These are phyloP conservation scores for Sebastes itinus DNA, from an alignment of 2,797 vertebrate genomes.

Conservation along the genomic window DNA sequence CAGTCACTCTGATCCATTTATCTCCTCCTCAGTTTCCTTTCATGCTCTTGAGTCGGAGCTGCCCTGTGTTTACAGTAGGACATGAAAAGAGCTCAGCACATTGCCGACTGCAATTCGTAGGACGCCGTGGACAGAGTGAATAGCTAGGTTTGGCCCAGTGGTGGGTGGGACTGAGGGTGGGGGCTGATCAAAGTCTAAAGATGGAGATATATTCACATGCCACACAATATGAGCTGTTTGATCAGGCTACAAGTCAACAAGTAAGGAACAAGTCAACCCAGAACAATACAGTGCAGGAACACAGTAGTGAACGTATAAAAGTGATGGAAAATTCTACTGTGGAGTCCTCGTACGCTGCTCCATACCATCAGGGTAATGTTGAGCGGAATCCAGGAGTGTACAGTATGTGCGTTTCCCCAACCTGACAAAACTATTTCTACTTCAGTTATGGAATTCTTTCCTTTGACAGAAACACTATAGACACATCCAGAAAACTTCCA, in stretches of 20 bases:
- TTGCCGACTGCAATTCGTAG: conserved; percentile 24
- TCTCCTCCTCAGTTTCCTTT: neutral
- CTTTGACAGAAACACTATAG: conserved; percentile 12
- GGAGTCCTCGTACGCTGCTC: neutral
- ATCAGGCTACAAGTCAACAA: conserved; percentile 56
- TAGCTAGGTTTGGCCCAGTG: conserved; percentile 24
- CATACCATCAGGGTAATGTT: neutral
- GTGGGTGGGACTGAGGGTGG: conserved; percentile 10
- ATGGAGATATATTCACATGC: conserved; percentile 56
- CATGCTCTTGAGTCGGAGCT: conserved; percentile 28
- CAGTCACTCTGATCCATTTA: conserved; percentile 47
- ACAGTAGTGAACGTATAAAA: neutral
- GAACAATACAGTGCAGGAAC: neutral
- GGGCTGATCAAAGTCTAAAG: conserved; percentile 34
- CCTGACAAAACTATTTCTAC: neutral
- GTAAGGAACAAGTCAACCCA: neutral
- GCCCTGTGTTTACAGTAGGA: conserved; percentile 46
- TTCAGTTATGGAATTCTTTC: neutral
- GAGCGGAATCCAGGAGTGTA: neutral
- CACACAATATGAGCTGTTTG: conserved; percentile 46
- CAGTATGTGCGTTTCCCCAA: neutral
- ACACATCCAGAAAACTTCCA: neutral
- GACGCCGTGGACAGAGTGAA: conserved; percentile 53
- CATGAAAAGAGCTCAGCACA: conserved; percentile 58
- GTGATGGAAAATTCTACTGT: conserved; percentile 33